Conservation (phyloP, 2,797 vertebrate species). For the Scyliorhinus canicula region DNA sequence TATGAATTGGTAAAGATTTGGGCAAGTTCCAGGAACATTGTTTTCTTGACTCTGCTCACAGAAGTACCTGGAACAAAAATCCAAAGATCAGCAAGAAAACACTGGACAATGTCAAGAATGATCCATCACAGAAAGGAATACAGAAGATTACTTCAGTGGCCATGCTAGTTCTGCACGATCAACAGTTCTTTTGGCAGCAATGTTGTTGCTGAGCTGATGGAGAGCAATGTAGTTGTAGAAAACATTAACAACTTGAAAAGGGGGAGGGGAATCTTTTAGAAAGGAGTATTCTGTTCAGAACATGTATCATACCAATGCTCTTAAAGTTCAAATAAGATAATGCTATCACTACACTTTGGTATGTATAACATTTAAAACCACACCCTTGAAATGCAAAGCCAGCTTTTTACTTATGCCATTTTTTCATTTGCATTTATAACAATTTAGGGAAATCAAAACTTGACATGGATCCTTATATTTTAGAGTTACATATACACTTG, state of each 20-base stretch:
- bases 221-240: not conserved
- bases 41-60: not conserved
- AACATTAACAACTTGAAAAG: not conserved
- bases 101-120: not conserved
- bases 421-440: not conserved
- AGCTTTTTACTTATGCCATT: not conserved
- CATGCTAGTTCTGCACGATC: not conserved
- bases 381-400: conserved; percentile 1
- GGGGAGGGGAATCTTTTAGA: not conserved
- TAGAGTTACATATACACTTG: not conserved
- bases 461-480: not conserved
- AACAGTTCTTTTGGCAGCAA: not conserved
- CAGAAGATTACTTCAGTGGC: not conserved
- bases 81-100: not conserved
- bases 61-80: not conserved
- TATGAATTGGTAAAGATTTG: not conserved
- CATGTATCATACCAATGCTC: not conserved
- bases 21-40: not conserved
- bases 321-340: conserved; percentile 13
- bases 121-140: not conserved
- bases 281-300: conserved; percentile 21
- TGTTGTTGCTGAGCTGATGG: not conserved
- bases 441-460: not conserved
- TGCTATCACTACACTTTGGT: not conserved
- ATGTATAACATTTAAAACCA: conserved; percentile 12